A percentile compares a stretch with the other conserved stretches of the same genome.
phyloP scores from a whole-genome alignment of 2,113 vertebrate genomes.

The Tupaia tana region DNA sequence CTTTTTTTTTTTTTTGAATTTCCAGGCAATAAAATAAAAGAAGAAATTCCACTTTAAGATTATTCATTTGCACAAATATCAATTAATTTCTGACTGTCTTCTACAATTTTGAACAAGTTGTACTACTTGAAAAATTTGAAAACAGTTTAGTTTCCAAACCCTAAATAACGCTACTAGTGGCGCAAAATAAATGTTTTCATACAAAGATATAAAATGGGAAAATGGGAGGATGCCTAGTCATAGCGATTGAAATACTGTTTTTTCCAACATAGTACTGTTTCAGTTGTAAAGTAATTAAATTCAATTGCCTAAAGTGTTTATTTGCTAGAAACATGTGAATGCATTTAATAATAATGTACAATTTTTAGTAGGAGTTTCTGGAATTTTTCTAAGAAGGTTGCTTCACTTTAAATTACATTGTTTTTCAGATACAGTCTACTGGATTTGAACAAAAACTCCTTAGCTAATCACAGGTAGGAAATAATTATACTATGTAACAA shows the following conservation, averaged over 20 bases:
- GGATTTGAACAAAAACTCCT: conserved; percentile 52
- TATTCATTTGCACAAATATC: conserved; percentile 18
- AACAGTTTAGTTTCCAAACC: conserved; percentile 42
- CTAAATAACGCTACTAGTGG: background rate
- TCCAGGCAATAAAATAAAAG: conserved; percentile 15
- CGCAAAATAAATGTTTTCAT: conserved; percentile 59
- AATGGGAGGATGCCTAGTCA: conserved; percentile 22
- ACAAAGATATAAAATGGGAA: conserved; percentile 55
- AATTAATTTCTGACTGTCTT: conserved; percentile 8
- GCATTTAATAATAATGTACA: conserved; percentile 58
- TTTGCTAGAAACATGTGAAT: conserved; percentile 34
- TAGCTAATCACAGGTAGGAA: conserved; percentile 48
- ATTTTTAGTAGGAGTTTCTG: conserved; percentile 56
- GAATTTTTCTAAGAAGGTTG: conserved; percentile 50
- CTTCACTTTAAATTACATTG: conserved; percentile 43
- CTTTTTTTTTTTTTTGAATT: background rate
- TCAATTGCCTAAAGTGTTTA: conserved; percentile 53
- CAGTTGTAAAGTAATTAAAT: conserved; percentile 39
- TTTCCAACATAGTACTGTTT: conserved; percentile 45
- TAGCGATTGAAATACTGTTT: conserved; percentile 49
- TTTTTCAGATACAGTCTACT: conserved; percentile 39
- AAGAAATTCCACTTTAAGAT: background rate
- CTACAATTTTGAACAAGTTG: conserved; percentile 37
- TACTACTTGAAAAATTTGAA: background rate
- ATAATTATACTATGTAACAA: background rate